These are phyloP conservation scores for Datnioides undecimradiatus DNA, from an alignment of 2,113 vertebrate genomes.

Conservation along the genomic window DNA sequence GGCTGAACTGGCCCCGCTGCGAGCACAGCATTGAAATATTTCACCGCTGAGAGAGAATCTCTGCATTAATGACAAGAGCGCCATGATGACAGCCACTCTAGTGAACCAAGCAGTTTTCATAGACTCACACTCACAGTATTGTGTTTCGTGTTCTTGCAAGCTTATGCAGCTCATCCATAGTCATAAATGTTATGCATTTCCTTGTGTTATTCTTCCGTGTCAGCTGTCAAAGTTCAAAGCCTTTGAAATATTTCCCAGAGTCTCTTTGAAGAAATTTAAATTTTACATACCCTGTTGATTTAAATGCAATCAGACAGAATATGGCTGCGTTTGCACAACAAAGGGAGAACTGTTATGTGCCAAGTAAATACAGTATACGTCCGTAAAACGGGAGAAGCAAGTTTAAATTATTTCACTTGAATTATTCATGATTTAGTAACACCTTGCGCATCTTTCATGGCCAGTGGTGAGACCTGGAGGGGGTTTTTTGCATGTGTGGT, in stretches of 20 bases:
- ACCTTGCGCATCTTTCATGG: slow-evolving; percentile 43
- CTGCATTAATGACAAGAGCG: background rate
- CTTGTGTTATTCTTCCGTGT: slow-evolving; percentile 68
- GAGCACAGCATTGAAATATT: background rate
- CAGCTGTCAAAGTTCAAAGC: slow-evolving; percentile 81
- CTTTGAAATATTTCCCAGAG: slow-evolving; percentile 61
- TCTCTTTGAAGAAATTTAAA: slow-evolving; percentile 80
- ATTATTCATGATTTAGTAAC: slow-evolving; percentile 65
- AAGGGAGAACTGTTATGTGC: slow-evolving; percentile 44
- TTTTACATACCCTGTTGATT: slow-evolving; percentile 67
- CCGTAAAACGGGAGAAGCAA: slow-evolving; percentile 22
- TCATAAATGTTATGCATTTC: slow-evolving; percentile 66
- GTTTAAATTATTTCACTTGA: slow-evolving; percentile 39
- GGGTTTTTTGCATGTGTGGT: background rate
- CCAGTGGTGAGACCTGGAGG: slow-evolving; percentile 32
- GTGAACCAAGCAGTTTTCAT: background rate
- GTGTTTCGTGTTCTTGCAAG: slow-evolving; percentile 40
- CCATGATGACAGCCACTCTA: slow-evolving; percentile 2
- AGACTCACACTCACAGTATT: slow-evolving; percentile 15
- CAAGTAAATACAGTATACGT: slow-evolving; percentile 58
- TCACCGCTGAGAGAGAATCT: background rate
- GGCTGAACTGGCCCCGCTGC: background rate
- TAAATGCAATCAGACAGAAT: slow-evolving; percentile 76
- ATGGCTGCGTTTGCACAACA: slow-evolving; percentile 72
- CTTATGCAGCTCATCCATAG: slow-evolving; percentile 68